Conservation (phyloP, 2,888 invertebrate genomes). For the Limnephilus lunatus region DNA sequence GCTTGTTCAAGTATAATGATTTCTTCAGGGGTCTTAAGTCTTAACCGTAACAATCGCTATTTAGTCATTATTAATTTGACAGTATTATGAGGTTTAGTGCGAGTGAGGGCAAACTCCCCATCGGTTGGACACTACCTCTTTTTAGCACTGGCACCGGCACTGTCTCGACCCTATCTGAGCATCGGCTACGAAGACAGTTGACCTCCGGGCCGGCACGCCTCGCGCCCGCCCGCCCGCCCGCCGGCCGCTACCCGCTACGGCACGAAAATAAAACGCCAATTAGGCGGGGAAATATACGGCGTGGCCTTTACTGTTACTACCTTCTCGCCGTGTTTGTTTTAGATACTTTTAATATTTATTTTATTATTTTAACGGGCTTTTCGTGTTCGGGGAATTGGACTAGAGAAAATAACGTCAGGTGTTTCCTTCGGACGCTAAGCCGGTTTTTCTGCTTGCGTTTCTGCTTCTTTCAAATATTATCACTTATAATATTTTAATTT, state of each 20-base stretch:
- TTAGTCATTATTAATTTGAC: no score
- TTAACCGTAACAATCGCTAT: no score
- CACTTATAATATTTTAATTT: not conserved
- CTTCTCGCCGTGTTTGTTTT: conserved; percentile 52
- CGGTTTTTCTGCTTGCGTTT: not conserved
- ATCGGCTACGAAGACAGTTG: conserved; percentile 58
- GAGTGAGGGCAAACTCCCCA: no score
- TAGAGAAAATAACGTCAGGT: conserved; percentile 30
- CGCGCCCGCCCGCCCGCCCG: conserved; percentile 57
- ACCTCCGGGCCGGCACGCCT: conserved; percentile 63
- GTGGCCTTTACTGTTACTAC: conserved; percentile 43
- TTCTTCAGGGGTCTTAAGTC: no score
- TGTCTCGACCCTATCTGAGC: conserved; percentile 40
- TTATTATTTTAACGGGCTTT: conserved; percentile 55
- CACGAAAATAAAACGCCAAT: conserved; percentile 65
- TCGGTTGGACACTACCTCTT: not conserved
- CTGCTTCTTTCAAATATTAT: not conserved
- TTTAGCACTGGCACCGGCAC: not conserved
- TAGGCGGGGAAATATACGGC: conserved; percentile 60
- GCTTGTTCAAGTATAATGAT: no score
- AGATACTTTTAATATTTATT: conserved; percentile 55
- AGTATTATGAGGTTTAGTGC: no score
- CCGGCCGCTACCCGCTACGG: conserved; percentile 30
- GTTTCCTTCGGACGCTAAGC: conserved; percentile 31
- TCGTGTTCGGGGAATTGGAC: conserved; percentile 46